A percentile compares a stretch with the other conserved stretches of the same genome.
Evolutionary conservation across 2,888 invertebrate genomes (phyloP).

Genomic region (Matsumyia berberina): DNA sequence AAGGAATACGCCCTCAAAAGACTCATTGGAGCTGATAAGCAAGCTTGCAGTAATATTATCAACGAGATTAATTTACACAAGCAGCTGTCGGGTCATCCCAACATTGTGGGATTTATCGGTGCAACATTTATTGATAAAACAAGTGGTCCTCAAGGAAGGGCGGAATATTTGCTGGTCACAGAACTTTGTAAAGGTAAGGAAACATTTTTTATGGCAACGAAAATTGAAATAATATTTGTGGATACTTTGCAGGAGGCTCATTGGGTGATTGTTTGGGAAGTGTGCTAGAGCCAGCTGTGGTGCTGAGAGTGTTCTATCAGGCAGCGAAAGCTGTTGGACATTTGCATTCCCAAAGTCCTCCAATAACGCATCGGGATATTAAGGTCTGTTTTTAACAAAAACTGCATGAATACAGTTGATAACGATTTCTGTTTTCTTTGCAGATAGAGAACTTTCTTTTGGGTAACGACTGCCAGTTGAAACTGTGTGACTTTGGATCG

Average conservation of each 20-base stretch:
- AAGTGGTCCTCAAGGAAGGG: constrained; percentile 91
- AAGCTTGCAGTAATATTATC: constrained; percentile 90
- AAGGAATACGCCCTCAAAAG: constrained; percentile 97
- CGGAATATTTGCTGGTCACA: constrained; percentile 95
- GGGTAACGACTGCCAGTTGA: constrained; percentile 92
- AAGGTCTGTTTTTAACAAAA: constrained; percentile 86
- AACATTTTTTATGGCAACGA: background rate
- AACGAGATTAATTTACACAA: constrained; percentile 94
- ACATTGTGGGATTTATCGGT: constrained; percentile 95
- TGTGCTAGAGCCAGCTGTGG: constrained; percentile 85
- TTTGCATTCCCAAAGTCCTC: constrained; percentile 95
- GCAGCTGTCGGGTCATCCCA: constrained; percentile 95
- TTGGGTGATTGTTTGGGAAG: constrained; percentile 82
- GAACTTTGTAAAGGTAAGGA: constrained; percentile 95
- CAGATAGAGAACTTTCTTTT: constrained; percentile 96
- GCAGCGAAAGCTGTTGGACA: constrained; percentile 95
- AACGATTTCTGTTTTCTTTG: constrained; percentile 39
- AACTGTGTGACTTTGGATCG: constrained; percentile 99
- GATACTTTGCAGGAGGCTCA: constrained; percentile 81
- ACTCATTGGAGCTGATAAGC: constrained; percentile 92
- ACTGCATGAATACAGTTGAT: background rate
- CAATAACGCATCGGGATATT: constrained; percentile 97
- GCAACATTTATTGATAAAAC: constrained; percentile 92
- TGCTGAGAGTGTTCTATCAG: constrained; percentile 95
- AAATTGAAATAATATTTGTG: background rate